A percentile compares a stretch with the other conserved stretches of the same genome.
phyloP scores from a whole-genome alignment of 2,113 vertebrate species.

The Pelusios castaneus region DNA sequence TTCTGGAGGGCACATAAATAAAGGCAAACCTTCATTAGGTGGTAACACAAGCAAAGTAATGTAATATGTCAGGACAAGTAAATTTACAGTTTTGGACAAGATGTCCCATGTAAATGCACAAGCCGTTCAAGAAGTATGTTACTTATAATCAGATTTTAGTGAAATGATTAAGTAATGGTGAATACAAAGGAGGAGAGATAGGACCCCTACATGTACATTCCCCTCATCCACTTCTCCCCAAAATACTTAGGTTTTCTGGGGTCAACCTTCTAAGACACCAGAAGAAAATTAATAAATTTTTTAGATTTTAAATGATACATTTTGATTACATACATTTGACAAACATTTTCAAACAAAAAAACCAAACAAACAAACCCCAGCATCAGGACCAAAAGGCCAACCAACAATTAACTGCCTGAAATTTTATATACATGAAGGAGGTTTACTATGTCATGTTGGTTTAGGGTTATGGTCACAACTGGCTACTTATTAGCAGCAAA shows the following conservation, averaged over 20 bases:
- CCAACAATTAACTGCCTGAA: not conserved
- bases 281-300: not conserved
- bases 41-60: not conserved
- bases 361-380: not conserved
- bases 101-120: not conserved
- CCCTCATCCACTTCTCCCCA: not conserved
- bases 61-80: constrained; percentile 2
- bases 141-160: not conserved
- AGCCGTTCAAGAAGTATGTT: not conserved
- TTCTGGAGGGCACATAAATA: constrained; percentile 21
- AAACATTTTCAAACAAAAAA: not conserved
- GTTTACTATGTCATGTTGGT: not conserved
- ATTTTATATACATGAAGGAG: not conserved
- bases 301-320: not conserved
- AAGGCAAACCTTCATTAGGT: constrained; percentile 35
- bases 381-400: not conserved
- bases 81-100: constrained; percentile 7
- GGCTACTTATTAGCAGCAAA: not conserved
- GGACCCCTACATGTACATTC: not conserved
- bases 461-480: too few species aligned
- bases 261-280: not conserved
- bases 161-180: not conserved
- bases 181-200: not conserved
- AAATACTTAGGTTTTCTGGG: not conserved
- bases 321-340: not conserved